Conservation (phyloP, 2,113 vertebrate genomes). For the Meleagris gallopavo region DNA sequence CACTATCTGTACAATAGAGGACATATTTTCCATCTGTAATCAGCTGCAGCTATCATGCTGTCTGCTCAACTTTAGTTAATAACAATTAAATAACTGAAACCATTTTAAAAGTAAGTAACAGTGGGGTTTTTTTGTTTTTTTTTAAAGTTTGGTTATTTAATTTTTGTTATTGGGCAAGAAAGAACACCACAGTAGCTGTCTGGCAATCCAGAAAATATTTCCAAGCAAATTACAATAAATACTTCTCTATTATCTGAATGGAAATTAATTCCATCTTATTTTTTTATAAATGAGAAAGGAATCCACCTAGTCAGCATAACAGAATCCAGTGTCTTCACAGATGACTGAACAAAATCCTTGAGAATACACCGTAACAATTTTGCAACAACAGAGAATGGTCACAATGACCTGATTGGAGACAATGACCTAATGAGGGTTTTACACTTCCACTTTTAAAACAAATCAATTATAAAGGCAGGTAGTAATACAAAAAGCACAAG, state of each 20-base stretch:
- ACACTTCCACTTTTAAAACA: not conserved
- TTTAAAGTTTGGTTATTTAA: not conserved
- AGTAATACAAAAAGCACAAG: not conserved
- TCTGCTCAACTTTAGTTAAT: not conserved
- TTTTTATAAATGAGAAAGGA: not conserved
- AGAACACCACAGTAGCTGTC: not conserved
- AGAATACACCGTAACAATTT: not conserved
- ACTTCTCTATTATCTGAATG: not conserved
- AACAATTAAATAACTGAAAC: not conserved
- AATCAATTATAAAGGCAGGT: not conserved
- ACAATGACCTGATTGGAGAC: not conserved
- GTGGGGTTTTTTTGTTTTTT: not conserved
- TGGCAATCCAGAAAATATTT: not conserved
- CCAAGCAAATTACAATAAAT: not conserved
- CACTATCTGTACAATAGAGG: not conserved
- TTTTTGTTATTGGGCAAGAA: not conserved
- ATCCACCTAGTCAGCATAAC: not conserved
- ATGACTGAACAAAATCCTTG: not conserved
- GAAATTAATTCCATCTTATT: not conserved
- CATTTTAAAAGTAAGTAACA: not conserved
- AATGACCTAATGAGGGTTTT: not conserved
- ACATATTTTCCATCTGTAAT: not conserved
- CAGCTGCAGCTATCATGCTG: not conserved
- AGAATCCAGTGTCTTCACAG: not conserved
- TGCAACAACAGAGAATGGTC: not conserved